Evolutionary conservation across 2,113 vertebrate species (phyloP).

Genomic region (Microtus montanus): DNA sequence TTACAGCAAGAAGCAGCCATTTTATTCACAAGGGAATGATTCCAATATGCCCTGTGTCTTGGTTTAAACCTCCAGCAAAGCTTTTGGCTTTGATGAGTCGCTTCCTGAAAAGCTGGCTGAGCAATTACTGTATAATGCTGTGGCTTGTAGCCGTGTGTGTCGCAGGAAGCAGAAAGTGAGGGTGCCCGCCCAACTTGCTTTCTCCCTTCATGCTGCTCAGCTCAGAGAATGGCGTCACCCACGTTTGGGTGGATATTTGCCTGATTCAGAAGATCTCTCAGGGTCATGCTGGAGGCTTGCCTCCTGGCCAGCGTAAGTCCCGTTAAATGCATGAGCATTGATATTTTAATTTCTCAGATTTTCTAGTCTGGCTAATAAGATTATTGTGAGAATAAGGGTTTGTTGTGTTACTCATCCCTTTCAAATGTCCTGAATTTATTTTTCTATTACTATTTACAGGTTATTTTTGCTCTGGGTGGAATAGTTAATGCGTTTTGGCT

Average conservation of each 20-base stretch:
- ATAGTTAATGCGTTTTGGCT: conserved; percentile 92
- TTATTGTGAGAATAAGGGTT: neutral
- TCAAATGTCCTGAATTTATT: conserved; percentile 38
- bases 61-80: no score
- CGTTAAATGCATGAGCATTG: neutral
- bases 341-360: conserved; percentile 46
- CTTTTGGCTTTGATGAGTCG: no score
- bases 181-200: neutral
- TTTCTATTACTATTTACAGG: conserved; percentile 81
- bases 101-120: no score
- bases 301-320: neutral
- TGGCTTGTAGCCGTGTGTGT: no score
- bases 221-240: neutral
- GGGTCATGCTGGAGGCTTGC: neutral
- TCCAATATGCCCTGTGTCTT: no score
- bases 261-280: no score
- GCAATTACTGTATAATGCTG: no score
- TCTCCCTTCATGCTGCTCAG: neutral
- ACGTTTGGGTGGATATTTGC: no score
- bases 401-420: neutral
- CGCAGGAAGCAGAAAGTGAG: neutral
- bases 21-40: no score
- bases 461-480: conserved; percentile 94
- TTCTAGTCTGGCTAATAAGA: conserved; percentile 5
- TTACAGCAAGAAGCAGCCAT: no score